Conservation (phyloP, 2,113 vertebrate genomes). For the Hypomesus transpacificus region DNA sequence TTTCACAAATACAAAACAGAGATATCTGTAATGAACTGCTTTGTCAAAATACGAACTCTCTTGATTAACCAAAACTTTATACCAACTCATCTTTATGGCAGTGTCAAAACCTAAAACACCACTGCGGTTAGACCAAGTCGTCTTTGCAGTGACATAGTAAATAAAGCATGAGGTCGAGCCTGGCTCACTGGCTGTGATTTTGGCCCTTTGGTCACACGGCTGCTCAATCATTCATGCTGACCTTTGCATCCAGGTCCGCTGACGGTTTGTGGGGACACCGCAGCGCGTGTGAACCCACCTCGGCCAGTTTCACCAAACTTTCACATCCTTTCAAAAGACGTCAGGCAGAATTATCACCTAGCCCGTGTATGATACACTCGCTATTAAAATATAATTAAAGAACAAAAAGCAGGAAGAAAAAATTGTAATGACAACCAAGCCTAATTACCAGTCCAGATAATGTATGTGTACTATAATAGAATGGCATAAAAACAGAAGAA, state of each 20-base stretch:
- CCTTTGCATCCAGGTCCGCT: conserved; percentile 62
- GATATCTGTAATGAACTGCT: too few relatives aligned
- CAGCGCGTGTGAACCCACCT: conserved; percentile 58
- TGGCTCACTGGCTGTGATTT: conserved; percentile 38
- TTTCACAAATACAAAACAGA: too few relatives aligned
- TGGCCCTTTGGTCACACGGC: neutral
- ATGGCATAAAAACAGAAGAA: neutral
- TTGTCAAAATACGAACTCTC: too few relatives aligned
- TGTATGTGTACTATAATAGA: neutral
- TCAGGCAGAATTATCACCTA: conserved; percentile 1
- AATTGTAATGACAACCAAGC: too few relatives aligned
- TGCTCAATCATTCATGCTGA: conserved; percentile 52
- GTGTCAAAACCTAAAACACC: neutral
- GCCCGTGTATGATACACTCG: neutral
- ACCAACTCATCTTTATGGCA: neutral
- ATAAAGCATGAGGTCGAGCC: conserved; percentile 53
- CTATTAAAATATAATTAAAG: neutral
- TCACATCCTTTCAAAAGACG: conserved; percentile 55
- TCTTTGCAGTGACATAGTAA: conserved; percentile 4
- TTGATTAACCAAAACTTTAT: too few relatives aligned
- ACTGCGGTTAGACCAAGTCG: neutral
- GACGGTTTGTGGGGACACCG: conserved; percentile 56
- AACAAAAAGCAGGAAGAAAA: too few relatives aligned
- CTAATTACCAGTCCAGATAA: too few relatives aligned
- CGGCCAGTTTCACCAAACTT: conserved; percentile 49